phyloP scores from a whole-genome alignment of 2,113 vertebrate species.

The Cryptotis parvus region DNA sequence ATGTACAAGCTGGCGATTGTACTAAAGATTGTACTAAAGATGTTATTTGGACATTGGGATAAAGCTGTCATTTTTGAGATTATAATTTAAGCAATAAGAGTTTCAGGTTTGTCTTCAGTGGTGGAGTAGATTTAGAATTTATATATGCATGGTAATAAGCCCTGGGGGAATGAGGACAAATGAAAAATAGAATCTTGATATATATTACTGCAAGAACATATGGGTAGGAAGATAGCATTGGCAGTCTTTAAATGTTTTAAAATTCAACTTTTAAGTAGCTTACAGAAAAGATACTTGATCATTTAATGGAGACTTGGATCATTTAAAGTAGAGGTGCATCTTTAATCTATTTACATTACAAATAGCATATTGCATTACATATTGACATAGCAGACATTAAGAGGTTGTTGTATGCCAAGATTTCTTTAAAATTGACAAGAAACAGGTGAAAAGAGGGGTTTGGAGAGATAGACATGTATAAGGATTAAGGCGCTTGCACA shows the following conservation, averaged over 20 bases:
- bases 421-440: background rate
- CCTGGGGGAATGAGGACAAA: background rate
- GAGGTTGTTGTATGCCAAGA: background rate
- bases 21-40: too few relatives aligned
- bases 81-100: background rate
- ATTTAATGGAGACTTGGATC: slow-evolving; percentile 1
- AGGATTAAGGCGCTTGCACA: too few relatives aligned
- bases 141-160: slow-evolving; percentile 30
- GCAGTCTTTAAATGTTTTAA: slow-evolving; percentile 38
- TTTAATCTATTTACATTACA: too few relatives aligned
- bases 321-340: too few relatives aligned
- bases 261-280: slow-evolving; percentile 12
- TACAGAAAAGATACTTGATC: background rate
- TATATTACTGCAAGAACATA: slow-evolving; percentile 29
- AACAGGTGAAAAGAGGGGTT: background rate
- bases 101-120: slow-evolving; percentile 36
- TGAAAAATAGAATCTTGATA: slow-evolving; percentile 35
- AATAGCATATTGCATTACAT: background rate
- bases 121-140: slow-evolving; percentile 27
- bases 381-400: background rate
- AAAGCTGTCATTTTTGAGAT: background rate
- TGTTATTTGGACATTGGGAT: background rate
- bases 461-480: too few relatives aligned
- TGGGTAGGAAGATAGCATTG: slow-evolving; percentile 16
- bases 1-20: slow-evolving; percentile 7